Base-by-base conservation (phyloP, 2,113 vertebrate genomes). In the Tyrannus savana region DNA sequence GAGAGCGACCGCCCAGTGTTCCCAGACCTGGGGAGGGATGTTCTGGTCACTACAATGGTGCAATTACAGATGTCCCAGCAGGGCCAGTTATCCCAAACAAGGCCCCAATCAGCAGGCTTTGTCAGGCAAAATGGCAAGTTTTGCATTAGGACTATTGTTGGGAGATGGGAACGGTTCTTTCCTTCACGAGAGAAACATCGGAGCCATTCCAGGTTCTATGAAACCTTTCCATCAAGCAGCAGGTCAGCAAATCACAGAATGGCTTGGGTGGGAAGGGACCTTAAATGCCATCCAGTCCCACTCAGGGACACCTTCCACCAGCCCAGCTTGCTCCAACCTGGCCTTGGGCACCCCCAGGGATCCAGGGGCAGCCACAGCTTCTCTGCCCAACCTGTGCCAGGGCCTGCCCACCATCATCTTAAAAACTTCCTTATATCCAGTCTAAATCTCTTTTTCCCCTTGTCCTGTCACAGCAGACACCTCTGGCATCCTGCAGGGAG, bases 161-260 rank as follows among this genome's bases (percentile, higher is more conserved):
- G 50, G 41, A 52, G 80, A 17, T 4, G 4, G 64, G 44, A 89
- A 59, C 14, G 12, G 58, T 12, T 12, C 41, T 66, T 37, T 25
- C 60, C 55, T 11, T 11, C 30, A 2, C 0, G 0, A 35, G 27
- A 52, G 50, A 25, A 50, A 28, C 1, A 30, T 2, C 8, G 0
- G 2, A 60, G 35, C 33, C 42, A 2, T 37, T 33, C 75, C 12
- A 6, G 76, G 10, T 24, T 35, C 76, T 21, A 28, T 0, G 0
- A n/a, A 63, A 21, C 7, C n/a, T 27, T 23, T 1, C 0, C 9
- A 0, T 3, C 3, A 12, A 14, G 1, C 4, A 3, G 59, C 60
- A 21, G 47, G 52, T 78, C 30, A 2, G 55, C 4, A 60, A 23
- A 19, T 39, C 73, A 27, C 56, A 31, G 18, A 13, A 15, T 56